Conservation (phyloP, 2,888 invertebrate species). For the Melinaea marsaeus region DNA sequence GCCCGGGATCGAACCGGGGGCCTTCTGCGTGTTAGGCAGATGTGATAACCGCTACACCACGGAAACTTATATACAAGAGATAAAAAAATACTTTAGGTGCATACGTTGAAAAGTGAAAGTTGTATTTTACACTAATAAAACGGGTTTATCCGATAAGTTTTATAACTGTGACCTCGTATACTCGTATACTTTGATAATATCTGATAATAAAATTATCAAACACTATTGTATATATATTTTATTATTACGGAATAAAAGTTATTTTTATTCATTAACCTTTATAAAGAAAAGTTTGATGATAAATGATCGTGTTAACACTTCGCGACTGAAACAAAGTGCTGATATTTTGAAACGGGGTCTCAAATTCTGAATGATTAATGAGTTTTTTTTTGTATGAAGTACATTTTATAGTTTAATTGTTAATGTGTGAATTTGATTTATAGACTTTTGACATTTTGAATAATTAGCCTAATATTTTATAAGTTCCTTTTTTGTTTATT, state of each 20-base stretch:
- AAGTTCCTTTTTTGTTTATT: no score
- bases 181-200: no score
- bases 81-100: background rate
- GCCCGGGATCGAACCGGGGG: slow-evolving; percentile 94
- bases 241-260: no score
- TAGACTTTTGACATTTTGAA: background rate
- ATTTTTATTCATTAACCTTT: slow-evolving; percentile 18
- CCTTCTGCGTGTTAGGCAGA: slow-evolving; percentile 95
- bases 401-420: slow-evolving; percentile 20
- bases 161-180: no score
- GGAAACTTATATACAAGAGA: slow-evolving; percentile 74
- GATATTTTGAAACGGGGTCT: slow-evolving; percentile 28
- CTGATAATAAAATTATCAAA: no score
- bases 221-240: no score
- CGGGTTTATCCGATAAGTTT: no score
- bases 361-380: slow-evolving; percentile 25
- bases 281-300: slow-evolving; percentile 25
- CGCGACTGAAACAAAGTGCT: slow-evolving; percentile 30
- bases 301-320: slow-evolving; percentile 31
- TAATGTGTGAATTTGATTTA: background rate
- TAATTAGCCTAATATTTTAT: background rate
- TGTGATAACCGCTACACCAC: slow-evolving; percentile 95
- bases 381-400: slow-evolving; percentile 15
- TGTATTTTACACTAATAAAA: no score
- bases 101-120: background rate